phyloP scores from a whole-genome alignment of 92 coral and sea anemone genomes.

The Parazoanthus swiftii region DNA sequence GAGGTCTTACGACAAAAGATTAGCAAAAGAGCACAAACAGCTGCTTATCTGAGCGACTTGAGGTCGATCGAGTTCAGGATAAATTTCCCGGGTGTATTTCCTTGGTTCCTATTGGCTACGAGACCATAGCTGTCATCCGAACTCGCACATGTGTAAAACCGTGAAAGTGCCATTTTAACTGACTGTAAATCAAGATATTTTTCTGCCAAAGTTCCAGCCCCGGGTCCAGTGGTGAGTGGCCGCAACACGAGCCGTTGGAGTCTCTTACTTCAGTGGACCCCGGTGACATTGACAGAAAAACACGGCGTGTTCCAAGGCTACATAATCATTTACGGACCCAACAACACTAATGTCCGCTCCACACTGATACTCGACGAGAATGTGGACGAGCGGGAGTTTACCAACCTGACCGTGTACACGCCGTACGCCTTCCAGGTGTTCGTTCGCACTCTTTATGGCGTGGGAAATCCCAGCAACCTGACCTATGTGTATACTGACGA shows the following conservation, averaged over 20 bases:
- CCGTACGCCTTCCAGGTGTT: neutral
- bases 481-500: conserved; percentile 15
- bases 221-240: neutral
- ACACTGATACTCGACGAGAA: neutral
- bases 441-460: conserved; percentile 22
- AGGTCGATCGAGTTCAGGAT: too few species aligned
- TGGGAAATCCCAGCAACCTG: neutral
- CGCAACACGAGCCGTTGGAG: conserved; percentile 13
- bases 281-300: neutral
- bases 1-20: too few species aligned
- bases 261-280: conserved; percentile 11
- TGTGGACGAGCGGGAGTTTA: neutral
- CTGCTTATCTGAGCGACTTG: too few species aligned
- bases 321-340: neutral
- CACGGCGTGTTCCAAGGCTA: conserved; percentile 32
- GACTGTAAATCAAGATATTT: too few species aligned
- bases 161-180: too few species aligned
- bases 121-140: too few species aligned
- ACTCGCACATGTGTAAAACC: too few species aligned
- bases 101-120: too few species aligned
- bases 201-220: conserved; percentile 21
- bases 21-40: too few species aligned
- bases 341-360: neutral
- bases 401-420: conserved; percentile 12
- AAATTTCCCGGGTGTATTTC: too few species aligned